Conservation (phyloP, 2,797 vertebrate genomes). For the Enteromius afrohamiltoni region DNA sequence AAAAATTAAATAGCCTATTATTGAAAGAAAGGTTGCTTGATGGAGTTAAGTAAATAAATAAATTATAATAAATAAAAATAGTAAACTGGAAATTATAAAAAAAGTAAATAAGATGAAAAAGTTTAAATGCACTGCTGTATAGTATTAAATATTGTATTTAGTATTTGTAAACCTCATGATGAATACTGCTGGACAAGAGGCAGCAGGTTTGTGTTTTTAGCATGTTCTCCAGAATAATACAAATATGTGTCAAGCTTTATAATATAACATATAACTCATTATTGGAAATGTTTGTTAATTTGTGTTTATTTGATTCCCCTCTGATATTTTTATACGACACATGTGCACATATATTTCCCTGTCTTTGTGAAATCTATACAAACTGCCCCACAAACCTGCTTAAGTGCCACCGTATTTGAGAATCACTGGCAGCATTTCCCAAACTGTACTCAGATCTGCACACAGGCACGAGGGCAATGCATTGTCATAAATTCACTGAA, state of each 20-base stretch:
- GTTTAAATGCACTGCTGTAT: background rate
- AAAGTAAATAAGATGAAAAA: background rate
- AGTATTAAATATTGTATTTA: background rate
- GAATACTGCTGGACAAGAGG: background rate
- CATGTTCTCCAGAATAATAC: background rate
- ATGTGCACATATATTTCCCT: background rate
- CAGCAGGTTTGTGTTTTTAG: background rate
- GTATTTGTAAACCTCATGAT: background rate
- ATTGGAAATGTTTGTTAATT: background rate
- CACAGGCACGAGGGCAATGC: conserved; percentile 16
- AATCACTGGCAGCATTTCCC: conserved; percentile 13
- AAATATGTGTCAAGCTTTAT: background rate
- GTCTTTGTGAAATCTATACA: conserved; percentile 1
- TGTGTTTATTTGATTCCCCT: background rate
- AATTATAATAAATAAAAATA: no score
- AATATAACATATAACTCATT: background rate
- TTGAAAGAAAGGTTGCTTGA: background rate
- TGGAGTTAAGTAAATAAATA: background rate
- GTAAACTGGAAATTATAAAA: no score
- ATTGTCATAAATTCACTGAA: conserved; percentile 47
- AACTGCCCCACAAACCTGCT: background rate
- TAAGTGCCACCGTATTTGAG: conserved; percentile 13
- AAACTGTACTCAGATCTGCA: conserved; percentile 11
- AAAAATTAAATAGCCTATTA: background rate
- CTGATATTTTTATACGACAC: background rate